phyloP scores from a whole-genome alignment of 2,113 vertebrate genomes.

The Enhydra lutris region DNA sequence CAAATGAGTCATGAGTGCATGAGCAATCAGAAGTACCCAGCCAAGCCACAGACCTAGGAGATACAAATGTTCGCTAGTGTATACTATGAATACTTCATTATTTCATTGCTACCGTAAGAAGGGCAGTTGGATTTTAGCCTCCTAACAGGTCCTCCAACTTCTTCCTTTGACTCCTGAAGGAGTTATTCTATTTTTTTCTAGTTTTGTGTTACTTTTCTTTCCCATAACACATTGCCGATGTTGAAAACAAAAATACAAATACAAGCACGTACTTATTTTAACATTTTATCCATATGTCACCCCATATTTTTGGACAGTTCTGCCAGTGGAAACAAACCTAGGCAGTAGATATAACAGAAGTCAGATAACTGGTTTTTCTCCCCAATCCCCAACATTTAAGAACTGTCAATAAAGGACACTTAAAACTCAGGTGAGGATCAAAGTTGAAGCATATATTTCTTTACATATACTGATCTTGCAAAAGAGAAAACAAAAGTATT shows the following conservation, averaged over 20 bases:
- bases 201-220: slow-evolving; percentile 79
- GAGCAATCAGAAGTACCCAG: neutral
- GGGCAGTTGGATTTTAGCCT: neutral
- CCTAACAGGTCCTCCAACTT: neutral
- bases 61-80: neutral
- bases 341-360: slow-evolving; percentile 68
- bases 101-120: neutral
- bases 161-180: neutral
- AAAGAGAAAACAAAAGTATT: neutral
- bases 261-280: slow-evolving; percentile 76
- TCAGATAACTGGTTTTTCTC: slow-evolving; percentile 46
- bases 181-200: slow-evolving; percentile 76
- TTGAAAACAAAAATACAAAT: slow-evolving; percentile 82
- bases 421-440: slow-evolving; percentile 61
- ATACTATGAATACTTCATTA: neutral
- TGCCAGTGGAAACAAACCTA: slow-evolving; percentile 72
- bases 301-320: slow-evolving; percentile 69
- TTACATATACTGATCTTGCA: neutral
- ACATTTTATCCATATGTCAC: slow-evolving; percentile 82
- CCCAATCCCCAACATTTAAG: slow-evolving; percentile 31
- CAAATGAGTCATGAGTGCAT: neutral
- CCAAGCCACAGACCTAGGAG: neutral
- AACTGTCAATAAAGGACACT: slow-evolving; percentile 67
- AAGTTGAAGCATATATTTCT: neutral
- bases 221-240: slow-evolving; percentile 81